Evolutionary conservation across 2,797 vertebrate species (phyloP).

Genomic region (Falco rusticolus): DNA sequence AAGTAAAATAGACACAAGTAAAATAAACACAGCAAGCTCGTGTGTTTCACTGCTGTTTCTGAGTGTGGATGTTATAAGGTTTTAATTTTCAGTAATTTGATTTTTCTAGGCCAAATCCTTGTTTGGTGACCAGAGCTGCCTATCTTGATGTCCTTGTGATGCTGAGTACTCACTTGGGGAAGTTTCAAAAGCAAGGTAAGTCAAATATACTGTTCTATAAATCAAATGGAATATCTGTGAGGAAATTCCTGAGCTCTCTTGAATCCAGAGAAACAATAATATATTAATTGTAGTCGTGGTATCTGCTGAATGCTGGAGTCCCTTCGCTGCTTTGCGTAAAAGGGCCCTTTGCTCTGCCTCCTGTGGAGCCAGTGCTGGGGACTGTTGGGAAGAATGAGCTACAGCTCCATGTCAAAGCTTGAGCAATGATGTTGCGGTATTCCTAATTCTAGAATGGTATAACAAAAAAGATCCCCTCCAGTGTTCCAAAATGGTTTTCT

Average conservation of each 20-base stretch:
- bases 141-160: conserved; percentile 86
- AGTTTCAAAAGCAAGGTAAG: conserved; percentile 52
- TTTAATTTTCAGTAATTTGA: conserved; percentile 27
- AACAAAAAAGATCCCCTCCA: not conserved
- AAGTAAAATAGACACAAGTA: not conserved
- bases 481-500: not conserved
- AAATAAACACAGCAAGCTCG: not conserved
- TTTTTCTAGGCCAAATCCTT: conserved; percentile 84
- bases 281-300: not conserved
- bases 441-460: not conserved
- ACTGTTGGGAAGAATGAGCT: not conserved
- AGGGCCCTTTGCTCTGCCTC: not conserved
- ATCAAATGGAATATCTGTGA: not conserved
- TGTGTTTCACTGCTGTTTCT: not conserved
- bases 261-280: not conserved
- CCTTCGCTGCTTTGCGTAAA: not conserved
- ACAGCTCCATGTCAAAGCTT: not conserved
- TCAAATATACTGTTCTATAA: conserved; percentile 5
- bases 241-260: not conserved
- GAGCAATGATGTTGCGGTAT: not conserved
- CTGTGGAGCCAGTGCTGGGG: not conserved
- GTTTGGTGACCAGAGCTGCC: conserved; percentile 90
- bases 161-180: conserved; percentile 77
- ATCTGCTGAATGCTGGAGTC: not conserved
- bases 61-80: not conserved